Evolutionary conservation across 2,888 invertebrate genomes (phyloP), one percentile per base, ranked within the genome.

Genomic region (Volucella bombylans): DNA sequence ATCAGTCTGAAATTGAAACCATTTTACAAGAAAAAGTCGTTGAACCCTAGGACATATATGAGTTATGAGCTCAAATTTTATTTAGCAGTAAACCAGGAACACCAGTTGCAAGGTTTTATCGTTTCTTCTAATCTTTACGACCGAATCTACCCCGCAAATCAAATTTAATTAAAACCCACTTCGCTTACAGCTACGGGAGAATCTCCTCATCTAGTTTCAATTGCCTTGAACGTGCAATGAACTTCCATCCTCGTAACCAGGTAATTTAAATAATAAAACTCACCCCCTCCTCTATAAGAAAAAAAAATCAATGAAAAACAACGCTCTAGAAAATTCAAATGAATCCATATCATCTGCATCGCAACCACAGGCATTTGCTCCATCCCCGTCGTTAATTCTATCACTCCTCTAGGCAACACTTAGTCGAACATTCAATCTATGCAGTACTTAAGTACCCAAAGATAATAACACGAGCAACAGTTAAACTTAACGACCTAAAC

Each of bases 241-340:
- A 67, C 57, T 72, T 45, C 39, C 73, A 52, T 54, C 54, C 67
- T 62, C 55, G 74, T 68, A 68, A 80, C 80, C 68, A 68, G 62
- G 74, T 80, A 68, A 74, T 80, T 80, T 52, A 68, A 74, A 74
- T 80, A 73, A 80, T 65, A 79, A 79, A 72, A 79, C 45, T 39
- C 57, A 52, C 59, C 43, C 18, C 15, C 8, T 38, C 31, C 15
- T 4, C 14, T 2, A 23, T 4, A 38, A 23, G 2, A 67, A 15
- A 59, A 39, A 45, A 62, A 73, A 80, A 68, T 74, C 68, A 74
- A 80, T 80, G 68, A 67, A 52, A 65, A 57, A 57, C 38, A n/a
- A 52, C 14, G 14, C 15, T n/a, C 18, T 47, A 62, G 15, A 43
- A 54, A 78, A 78, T 72, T 82, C 61, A 74, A 79, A 79, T 74